Evolutionary conservation across 1,140 invertebrate genomes (phyloP).

Genomic region (Cephus cinctus): DNA sequence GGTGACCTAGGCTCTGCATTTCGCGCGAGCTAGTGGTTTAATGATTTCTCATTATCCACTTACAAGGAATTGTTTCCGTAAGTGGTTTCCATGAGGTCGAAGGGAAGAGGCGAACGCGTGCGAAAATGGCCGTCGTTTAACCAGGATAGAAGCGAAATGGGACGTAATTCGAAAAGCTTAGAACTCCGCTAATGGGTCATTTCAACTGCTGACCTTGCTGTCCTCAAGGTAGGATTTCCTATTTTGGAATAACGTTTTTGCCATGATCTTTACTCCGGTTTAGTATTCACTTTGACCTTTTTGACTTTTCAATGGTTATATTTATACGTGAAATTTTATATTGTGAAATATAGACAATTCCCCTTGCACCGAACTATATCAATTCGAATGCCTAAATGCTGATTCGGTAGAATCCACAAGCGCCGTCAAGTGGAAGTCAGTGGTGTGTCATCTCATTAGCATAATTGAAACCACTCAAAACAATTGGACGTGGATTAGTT

Average conservation of each 20-base stretch:
- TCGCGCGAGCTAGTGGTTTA: too few relatives aligned
- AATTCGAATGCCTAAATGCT: slow-evolving; percentile 10
- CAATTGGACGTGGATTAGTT: slow-evolving; percentile 40
- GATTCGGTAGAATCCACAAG: slow-evolving; percentile 17
- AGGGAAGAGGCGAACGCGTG: neutral
- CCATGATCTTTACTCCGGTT: too few relatives aligned
- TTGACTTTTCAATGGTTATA: too few relatives aligned
- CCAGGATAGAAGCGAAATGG: neutral
- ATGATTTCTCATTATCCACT: slow-evolving; percentile 20
- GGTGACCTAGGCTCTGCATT: too few relatives aligned
- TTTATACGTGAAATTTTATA: neutral
- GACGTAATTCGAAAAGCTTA: too few relatives aligned
- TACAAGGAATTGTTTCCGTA: slow-evolving; percentile 16
- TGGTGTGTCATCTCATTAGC: slow-evolving; percentile 37
- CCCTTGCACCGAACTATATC: neutral
- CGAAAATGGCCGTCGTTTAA: slow-evolving; percentile 1
- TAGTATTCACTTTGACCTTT: too few relatives aligned
- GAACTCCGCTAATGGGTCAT: too few relatives aligned
- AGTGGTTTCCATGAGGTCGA: slow-evolving; percentile 7
- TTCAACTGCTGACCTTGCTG: too few relatives aligned
- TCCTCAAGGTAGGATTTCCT: too few relatives aligned
- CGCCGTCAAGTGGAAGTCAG: slow-evolving; percentile 22
- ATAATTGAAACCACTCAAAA: slow-evolving; percentile 46
- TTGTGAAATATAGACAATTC: neutral
- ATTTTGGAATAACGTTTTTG: too few relatives aligned